A percentile compares a stretch with the other conserved stretches of the same genome.
These are phyloP conservation scores for Ophion ellenae DNA, from an alignment of 2,888 invertebrate genomes.

Conservation along the genomic window DNA sequence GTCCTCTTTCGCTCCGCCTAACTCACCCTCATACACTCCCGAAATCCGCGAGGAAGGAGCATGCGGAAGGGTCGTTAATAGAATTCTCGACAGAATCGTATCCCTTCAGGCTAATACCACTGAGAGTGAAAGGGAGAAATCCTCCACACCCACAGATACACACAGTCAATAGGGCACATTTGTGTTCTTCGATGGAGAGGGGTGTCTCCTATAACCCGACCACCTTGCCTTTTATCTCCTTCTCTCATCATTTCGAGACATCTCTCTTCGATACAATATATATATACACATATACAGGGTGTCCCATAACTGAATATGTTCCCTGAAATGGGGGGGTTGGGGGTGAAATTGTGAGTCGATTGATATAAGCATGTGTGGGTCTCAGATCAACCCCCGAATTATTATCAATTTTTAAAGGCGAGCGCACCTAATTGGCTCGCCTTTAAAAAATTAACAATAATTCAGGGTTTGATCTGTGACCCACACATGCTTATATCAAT, in stretches of 20 bases:
- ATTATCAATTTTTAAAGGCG: no score
- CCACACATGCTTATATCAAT: no score
- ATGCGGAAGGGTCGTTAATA: slow-evolving; percentile 65
- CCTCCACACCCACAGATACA: not conserved
- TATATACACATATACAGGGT: not conserved
- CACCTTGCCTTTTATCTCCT: slow-evolving; percentile 30
- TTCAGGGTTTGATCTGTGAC: no score
- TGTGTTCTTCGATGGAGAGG: slow-evolving; percentile 14
- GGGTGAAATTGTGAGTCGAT: no score
- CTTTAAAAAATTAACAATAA: no score
- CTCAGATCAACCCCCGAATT: no score
- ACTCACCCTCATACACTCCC: slow-evolving; percentile 1
- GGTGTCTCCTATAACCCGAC: not conserved
- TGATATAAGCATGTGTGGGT: no score
- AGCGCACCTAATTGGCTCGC: no score
- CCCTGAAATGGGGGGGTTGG: no score
- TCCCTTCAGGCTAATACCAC: slow-evolving; percentile 53
- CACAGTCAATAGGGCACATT: not conserved
- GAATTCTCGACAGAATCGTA: slow-evolving; percentile 63
- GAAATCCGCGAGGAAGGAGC: slow-evolving; percentile 37
- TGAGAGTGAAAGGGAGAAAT: slow-evolving; percentile 13
- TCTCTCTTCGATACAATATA: slow-evolving; percentile 3
- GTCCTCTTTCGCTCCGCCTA: not conserved
- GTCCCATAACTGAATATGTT: no score
- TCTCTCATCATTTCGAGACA: not conserved